Base-by-base conservation (phyloP, 1,140 invertebrate species). In the Vanessa atalanta region DNA sequence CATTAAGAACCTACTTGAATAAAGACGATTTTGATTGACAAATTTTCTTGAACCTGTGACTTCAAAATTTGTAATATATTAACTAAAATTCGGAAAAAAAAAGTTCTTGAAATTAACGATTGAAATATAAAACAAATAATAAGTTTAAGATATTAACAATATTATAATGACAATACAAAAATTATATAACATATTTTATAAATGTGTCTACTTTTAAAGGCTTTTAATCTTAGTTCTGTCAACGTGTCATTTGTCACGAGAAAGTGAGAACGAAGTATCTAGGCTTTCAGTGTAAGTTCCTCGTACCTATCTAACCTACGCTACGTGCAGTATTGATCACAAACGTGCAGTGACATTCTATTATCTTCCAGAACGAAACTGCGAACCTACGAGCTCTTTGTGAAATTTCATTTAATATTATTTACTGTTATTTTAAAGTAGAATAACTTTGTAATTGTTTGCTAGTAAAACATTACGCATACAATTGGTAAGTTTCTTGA, bases 251-350 rank as follows among this genome's bases (percentile, higher is more conserved):
- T 20, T 8, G 26, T 67, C 15, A 14, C 65, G 50, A 6, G 65
- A 68, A 57, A 68, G 65, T 55, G 15, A n/a, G 65, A 55, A 55
- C 51, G 37, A 26, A 11, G 1, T 68, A 14, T 43, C n/a, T 47
- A 43, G 23, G 51, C 65, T 68, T 68, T 43, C 65, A 68, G 50
- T 68, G 31, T 26, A 68, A 68, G 31, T 55, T 53, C 48, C 65
- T 23, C 7, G 20, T 43, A 43, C 37, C 37, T 43, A 43, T 65
- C 64, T 31, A 31, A 50, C 51, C 31, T 51, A 57, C 65, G 50
- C 31, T 51, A 57, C 65, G 50, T 55, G 65, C 65, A 68, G 53
- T 68, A 68, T 68, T 53, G 65, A 68, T 57, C 51, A 68, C 51
- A 31, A 68, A 55, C 51, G 15, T 14, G 14, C 65, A 47, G 50